Percentiles rank a stretch among this genome's conserved stretches.
These are phyloP conservation scores for Busseola fusca DNA, from an alignment of 2,888 invertebrate species.

Conservation along the genomic window DNA sequence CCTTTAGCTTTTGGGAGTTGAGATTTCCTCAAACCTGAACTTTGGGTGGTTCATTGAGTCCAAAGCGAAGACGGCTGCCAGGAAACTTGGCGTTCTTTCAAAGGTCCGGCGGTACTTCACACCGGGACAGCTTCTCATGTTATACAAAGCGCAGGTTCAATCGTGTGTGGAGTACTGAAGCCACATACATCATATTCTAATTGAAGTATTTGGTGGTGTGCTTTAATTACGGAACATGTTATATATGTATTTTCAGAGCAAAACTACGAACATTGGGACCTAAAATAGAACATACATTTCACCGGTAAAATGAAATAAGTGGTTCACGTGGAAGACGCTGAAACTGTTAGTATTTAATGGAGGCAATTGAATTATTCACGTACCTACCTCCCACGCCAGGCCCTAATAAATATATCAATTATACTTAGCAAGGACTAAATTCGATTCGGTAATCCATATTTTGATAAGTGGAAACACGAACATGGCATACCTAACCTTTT, in stretches of 20 bases:
- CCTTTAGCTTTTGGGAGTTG: no score
- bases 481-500: conserved; percentile 18
- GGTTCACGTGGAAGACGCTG: not conserved
- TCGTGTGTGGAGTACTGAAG: no score
- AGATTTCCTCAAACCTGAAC: no score
- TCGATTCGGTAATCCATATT: conserved; percentile 16
- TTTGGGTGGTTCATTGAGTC: no score
- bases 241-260: not conserved
- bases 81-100: no score
- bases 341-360: conserved; percentile 16
- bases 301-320: conserved; percentile 13
- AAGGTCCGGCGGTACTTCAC: no score
- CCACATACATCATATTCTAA: no score
- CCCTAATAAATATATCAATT: conserved; percentile 33
- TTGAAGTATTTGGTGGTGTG: no score
- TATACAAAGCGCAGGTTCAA: no score
- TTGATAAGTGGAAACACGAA: conserved; percentile 26
- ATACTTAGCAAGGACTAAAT: conserved; percentile 25
- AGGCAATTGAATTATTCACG: conserved; percentile 32
- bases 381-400: not conserved
- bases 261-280: not conserved
- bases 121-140: no score
- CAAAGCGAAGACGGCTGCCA: no score
- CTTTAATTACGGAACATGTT: no score
- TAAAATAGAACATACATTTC: conserved; percentile 7